Evolutionary conservation across 2,797 vertebrate species (phyloP).

Genomic region (Chanos chanos): DNA sequence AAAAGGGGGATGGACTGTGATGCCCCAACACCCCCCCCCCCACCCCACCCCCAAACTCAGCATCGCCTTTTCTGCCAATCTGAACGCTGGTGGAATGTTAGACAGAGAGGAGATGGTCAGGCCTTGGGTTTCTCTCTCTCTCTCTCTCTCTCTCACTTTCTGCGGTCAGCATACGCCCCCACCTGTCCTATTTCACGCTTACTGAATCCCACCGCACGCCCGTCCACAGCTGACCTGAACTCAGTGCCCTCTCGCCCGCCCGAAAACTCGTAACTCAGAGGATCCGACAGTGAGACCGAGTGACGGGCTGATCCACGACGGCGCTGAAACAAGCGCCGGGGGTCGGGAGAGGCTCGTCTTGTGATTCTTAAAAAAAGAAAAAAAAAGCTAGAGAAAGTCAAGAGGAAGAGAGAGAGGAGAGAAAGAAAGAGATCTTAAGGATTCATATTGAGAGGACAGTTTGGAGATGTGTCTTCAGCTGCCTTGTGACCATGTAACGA

Average conservation of each 20-base stretch:
- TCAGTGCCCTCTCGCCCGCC: constrained; percentile 4
- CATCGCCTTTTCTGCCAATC: constrained; percentile 24
- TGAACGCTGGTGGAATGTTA: constrained; percentile 14
- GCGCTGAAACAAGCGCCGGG: too few relatives aligned
- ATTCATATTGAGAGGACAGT: constrained; percentile 11
- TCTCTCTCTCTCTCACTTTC: neutral
- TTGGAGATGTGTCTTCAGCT: constrained; percentile 31
- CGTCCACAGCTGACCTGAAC: constrained; percentile 21
- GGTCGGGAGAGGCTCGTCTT: too few relatives aligned
- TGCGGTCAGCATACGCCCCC: constrained; percentile 12
- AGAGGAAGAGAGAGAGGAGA: neutral
- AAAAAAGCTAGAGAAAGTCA: neutral
- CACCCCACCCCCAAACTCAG: too few relatives aligned
- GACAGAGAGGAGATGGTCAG: constrained; percentile 3
- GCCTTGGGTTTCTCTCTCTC: neutral
- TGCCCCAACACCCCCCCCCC: constrained; percentile 11
- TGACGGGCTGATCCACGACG: constrained; percentile 16
- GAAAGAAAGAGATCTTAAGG: neutral
- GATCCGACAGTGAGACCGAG: constrained; percentile 15
- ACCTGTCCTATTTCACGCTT: constrained; percentile 10
- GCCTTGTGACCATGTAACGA: constrained; percentile 36
- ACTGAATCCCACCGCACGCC: constrained; percentile 24
- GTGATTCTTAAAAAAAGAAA: constrained; percentile 16
- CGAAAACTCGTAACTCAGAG: constrained; percentile 18
- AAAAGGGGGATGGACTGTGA: constrained; percentile 18